Conservation (phyloP, 2,797 vertebrate genomes). For the Anguilla marmorata region DNA sequence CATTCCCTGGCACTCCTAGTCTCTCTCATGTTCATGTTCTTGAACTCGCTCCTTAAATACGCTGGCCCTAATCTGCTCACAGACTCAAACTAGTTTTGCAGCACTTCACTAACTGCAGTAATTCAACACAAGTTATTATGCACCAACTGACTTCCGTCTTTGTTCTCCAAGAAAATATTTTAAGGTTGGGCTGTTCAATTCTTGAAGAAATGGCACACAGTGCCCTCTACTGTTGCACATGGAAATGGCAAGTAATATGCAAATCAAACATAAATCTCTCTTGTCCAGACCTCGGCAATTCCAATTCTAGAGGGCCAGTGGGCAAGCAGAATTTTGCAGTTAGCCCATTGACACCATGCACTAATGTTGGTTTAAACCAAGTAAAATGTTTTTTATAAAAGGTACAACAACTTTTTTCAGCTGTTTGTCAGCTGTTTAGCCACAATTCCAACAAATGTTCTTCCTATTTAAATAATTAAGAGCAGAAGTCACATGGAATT, state of each 20-base stretch:
- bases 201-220: conserved; percentile 15
- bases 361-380: no score
- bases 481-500: no score
- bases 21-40: background rate
- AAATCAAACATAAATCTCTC: no score
- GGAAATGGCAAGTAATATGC: background rate
- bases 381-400: no score
- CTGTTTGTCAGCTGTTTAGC: no score
- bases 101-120: background rate
- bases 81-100: background rate
- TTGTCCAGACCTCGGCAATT: no score
- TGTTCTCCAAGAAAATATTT: background rate
- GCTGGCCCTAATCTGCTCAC: background rate
- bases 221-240: conserved; percentile 20
- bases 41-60: background rate
- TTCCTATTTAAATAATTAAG: no score
- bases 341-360: no score
- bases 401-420: no score
- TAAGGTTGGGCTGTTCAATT: background rate
- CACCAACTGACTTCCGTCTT: background rate
- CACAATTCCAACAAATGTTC: no score
- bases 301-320: no score
- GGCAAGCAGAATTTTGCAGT: no score
- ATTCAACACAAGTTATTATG: background rate
- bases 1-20: background rate